Conservation (phyloP, 2,113 vertebrate genomes). For the Ivindomyrus marchei region DNA sequence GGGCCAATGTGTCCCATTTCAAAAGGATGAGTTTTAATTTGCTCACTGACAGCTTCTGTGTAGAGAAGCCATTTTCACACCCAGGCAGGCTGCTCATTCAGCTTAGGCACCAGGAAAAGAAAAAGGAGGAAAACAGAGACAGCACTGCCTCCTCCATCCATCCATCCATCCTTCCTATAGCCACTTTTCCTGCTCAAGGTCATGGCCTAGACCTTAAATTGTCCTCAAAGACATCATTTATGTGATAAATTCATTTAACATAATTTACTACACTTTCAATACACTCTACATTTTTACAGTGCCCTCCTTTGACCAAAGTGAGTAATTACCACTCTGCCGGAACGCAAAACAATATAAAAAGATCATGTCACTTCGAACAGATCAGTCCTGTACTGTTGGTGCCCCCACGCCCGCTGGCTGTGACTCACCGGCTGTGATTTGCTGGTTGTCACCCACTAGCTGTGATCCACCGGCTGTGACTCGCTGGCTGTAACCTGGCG, state of each 20-base stretch:
- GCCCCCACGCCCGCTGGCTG: background rate
- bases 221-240: background rate
- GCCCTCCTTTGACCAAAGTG: background rate
- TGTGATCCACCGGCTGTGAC: background rate
- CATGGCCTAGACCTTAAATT: background rate
- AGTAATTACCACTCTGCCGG: background rate
- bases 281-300: background rate
- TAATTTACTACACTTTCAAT: background rate
- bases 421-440: background rate
- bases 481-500: background rate
- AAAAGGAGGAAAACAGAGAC: background rate
- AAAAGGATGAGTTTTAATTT: background rate
- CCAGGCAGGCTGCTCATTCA: background rate
- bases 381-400: background rate
- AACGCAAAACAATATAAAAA: background rate
- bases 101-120: background rate
- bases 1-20: conserved; percentile 1
- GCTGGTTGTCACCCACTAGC: background rate
- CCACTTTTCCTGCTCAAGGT: background rate
- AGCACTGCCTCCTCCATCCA: background rate
- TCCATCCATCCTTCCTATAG: background rate
- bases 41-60: background rate
- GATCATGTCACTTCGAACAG: background rate
- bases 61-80: background rate
- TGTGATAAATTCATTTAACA: background rate